Percentiles rank a stretch among this genome's conserved stretches.
These are phyloP conservation scores for Willisornis vidua DNA, from an alignment of 2,113 vertebrate genomes.

Conservation along the genomic window DNA sequence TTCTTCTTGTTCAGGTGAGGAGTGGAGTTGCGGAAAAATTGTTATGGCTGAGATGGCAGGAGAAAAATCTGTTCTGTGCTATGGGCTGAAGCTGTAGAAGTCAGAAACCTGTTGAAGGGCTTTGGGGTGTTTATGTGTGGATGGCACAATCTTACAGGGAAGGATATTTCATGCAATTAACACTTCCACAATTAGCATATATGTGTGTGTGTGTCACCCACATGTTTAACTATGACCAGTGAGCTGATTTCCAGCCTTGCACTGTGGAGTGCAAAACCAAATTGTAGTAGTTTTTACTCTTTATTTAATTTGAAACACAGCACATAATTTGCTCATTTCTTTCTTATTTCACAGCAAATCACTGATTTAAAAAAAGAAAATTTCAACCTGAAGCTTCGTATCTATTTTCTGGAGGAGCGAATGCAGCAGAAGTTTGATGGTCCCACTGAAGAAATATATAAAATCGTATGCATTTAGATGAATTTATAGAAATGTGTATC, in stretches of 20 bases:
- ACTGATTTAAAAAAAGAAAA: conserved; percentile 97
- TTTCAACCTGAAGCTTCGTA: conserved; percentile 96
- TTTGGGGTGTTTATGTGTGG: background rate
- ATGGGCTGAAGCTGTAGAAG: background rate
- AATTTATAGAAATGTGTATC: background rate
- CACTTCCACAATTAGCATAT: background rate
- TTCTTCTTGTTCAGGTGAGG: background rate
- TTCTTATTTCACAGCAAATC: conserved; percentile 85
- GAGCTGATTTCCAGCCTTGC: background rate
- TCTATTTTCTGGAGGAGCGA: conserved; percentile 96
- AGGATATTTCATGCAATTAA: background rate
- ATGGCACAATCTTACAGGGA: background rate
- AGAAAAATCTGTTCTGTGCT: background rate
- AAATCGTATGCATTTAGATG: conserved; percentile 78
- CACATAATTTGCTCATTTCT: background rate
- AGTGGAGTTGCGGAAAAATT: background rate
- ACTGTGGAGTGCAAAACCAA: background rate
- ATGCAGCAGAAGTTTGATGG: conserved; percentile 93
- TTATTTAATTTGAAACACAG: background rate
- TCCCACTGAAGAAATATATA: conserved; percentile 90
- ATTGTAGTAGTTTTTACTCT: background rate
- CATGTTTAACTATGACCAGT: fast-evolving
- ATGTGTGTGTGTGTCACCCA: background rate
- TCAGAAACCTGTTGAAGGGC: background rate
- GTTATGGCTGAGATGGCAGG: background rate